These are phyloP conservation scores for Poeciliopsis presidionis DNA, from an alignment of 2,797 vertebrate genomes.

Conservation along the genomic window DNA sequence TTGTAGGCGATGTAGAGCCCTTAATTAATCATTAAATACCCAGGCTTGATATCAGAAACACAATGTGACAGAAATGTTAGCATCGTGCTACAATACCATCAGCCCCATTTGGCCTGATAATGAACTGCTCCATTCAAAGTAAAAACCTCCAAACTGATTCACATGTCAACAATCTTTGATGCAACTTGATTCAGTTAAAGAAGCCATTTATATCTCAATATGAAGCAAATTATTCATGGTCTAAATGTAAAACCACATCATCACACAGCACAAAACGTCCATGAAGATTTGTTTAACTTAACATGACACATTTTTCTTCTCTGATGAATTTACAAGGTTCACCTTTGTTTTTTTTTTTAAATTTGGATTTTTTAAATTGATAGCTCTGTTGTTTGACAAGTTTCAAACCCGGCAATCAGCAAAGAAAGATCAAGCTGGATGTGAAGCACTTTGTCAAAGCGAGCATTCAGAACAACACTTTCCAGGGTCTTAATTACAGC, in stretches of 20 bases:
- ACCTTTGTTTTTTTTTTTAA: too few relatives aligned
- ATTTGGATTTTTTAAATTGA: neutral
- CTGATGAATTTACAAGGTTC: neutral
- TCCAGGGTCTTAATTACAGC: constrained; percentile 3
- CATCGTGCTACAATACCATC: neutral
- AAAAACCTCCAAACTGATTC: neutral
- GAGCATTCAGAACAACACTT: constrained; percentile 6
- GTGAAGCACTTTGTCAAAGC: neutral
- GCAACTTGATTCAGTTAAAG: neutral
- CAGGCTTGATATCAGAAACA: neutral
- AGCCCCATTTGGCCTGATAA: neutral
- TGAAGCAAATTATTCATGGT: neutral
- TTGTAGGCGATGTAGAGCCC: neutral
- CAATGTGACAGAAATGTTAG: neutral
- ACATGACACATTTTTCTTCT: neutral
- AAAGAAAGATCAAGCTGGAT: neutral
- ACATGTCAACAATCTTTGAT: neutral
- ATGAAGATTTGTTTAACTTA: neutral
- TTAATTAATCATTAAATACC: constrained; percentile 1
- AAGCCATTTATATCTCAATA: neutral
- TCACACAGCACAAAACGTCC: neutral
- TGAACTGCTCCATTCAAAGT: neutral
- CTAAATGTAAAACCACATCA: too few relatives aligned
- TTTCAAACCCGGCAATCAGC: neutral
- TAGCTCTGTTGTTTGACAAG: neutral